These are phyloP conservation scores for Synchiropus splendidus DNA, from an alignment of 2,113 vertebrate genomes.

Conservation along the genomic window DNA sequence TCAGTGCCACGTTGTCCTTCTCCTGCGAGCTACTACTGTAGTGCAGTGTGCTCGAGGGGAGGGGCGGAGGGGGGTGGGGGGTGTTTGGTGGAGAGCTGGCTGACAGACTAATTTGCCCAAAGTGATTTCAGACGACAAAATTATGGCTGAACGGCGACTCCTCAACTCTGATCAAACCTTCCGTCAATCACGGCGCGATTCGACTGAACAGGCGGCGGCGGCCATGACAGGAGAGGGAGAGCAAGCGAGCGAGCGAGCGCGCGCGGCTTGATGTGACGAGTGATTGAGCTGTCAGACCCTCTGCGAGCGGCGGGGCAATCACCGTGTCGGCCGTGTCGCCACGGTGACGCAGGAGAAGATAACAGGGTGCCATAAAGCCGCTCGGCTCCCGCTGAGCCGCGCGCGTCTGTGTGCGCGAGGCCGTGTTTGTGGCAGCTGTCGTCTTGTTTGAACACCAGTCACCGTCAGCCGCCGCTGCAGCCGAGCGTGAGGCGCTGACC, in stretches of 20 bases:
- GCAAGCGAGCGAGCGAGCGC: slow-evolving; percentile 3
- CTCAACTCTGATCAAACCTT: too few relatives aligned
- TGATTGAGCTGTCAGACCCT: slow-evolving; percentile 48
- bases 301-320: slow-evolving; percentile 42
- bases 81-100: not conserved
- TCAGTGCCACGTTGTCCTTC: too few relatives aligned
- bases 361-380: slow-evolving; percentile 50
- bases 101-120: too few relatives aligned
- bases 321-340: slow-evolving; percentile 35
- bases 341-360: slow-evolving; percentile 33
- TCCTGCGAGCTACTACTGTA: too few relatives aligned
- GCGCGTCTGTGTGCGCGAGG: slow-evolving; percentile 13
- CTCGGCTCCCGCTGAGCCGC: slow-evolving; percentile 19
- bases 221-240: too few relatives aligned
- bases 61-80: not conserved
- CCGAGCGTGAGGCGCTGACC: slow-evolving; percentile 33
- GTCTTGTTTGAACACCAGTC: slow-evolving; percentile 62
- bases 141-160: too few relatives aligned
- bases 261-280: slow-evolving; percentile 38
- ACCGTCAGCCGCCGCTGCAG: slow-evolving; percentile 51
- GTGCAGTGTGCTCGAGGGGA: too few relatives aligned
- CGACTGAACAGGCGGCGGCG: too few relatives aligned
- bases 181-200: too few relatives aligned
- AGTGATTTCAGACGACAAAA: too few relatives aligned
- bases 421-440: slow-evolving; percentile 60